Conservation (phyloP, 2,797 vertebrate genomes). For the Pterois miles region DNA sequence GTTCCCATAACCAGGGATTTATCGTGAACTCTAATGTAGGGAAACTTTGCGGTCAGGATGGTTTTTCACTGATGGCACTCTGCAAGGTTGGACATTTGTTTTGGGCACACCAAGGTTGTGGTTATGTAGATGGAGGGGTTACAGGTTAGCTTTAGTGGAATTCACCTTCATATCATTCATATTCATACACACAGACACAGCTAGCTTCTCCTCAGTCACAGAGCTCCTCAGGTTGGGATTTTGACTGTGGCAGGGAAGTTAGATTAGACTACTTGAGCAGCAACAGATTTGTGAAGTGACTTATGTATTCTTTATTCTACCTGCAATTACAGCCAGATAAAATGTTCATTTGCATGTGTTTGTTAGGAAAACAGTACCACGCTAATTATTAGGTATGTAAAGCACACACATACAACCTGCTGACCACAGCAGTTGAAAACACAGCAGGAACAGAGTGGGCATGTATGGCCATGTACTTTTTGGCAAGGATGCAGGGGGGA, state of each 20-base stretch:
- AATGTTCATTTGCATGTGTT: neutral
- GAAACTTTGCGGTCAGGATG: neutral
- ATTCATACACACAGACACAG: neutral
- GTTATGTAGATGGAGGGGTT: neutral
- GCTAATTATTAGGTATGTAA: neutral
- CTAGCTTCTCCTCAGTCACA: neutral
- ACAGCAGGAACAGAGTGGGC: neutral
- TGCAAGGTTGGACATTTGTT: constrained; percentile 13
- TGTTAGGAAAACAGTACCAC: neutral
- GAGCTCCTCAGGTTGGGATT: neutral
- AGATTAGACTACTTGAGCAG: neutral
- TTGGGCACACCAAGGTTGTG: neutral
- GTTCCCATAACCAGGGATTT: constrained; percentile 41
- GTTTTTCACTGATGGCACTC: neutral
- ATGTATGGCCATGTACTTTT: neutral
- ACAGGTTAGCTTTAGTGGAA: neutral
- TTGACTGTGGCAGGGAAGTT: neutral
- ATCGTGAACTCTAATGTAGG: constrained; percentile 6
- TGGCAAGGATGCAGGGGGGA: neutral
- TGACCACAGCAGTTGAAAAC: constrained; percentile 1
- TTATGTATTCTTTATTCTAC: neutral
- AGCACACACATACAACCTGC: too few species aligned
- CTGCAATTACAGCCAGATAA: neutral
- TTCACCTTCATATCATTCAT: too few species aligned
- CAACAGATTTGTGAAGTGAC: neutral